Percentiles rank a stretch among this genome's conserved stretches.
These are phyloP conservation scores for Aphelenchoides besseyi DNA, from an alignment of 1,140 invertebrate species.

Conservation along the genomic window DNA sequence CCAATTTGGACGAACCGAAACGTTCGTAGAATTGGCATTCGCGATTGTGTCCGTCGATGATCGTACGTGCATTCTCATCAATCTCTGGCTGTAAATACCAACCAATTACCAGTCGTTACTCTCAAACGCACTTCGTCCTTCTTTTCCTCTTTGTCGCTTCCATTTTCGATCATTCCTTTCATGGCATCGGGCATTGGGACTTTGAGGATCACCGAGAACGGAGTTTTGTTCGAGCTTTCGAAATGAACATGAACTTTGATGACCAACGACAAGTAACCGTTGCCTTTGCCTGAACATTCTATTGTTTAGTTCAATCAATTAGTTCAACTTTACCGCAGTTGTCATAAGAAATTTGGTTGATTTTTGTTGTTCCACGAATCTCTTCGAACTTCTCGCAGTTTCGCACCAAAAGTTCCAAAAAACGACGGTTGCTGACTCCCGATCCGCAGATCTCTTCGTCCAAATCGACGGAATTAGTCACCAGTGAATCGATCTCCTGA, in stretches of 20 bases:
- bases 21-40: slow-evolving; percentile 10
- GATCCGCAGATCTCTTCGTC: slow-evolving; percentile 5
- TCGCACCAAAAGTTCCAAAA: not conserved
- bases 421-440: not conserved
- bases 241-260: slow-evolving; percentile 8
- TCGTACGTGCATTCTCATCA: slow-evolving; percentile 3
- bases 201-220: slow-evolving; percentile 5
- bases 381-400: not conserved
- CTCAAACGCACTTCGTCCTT: not conserved
- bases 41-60: slow-evolving; percentile 13
- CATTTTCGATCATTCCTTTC: not conserved
- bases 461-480: not conserved
- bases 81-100: not conserved
- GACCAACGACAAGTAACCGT: slow-evolving; percentile 5
- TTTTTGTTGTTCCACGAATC: not conserved
- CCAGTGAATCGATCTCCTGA: not conserved
- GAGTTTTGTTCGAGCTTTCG: not conserved
- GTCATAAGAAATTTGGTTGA: not conserved
- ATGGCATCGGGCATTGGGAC: slow-evolving; percentile 9
- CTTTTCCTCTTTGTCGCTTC: slow-evolving; percentile 1
- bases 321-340: no score
- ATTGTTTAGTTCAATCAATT: not conserved
- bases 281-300: slow-evolving; percentile 14
- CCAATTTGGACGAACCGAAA: not conserved
- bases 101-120: not conserved